These are phyloP conservation scores for Labeo catla DNA, from an alignment of 2,113 vertebrate species.

Conservation along the genomic window DNA sequence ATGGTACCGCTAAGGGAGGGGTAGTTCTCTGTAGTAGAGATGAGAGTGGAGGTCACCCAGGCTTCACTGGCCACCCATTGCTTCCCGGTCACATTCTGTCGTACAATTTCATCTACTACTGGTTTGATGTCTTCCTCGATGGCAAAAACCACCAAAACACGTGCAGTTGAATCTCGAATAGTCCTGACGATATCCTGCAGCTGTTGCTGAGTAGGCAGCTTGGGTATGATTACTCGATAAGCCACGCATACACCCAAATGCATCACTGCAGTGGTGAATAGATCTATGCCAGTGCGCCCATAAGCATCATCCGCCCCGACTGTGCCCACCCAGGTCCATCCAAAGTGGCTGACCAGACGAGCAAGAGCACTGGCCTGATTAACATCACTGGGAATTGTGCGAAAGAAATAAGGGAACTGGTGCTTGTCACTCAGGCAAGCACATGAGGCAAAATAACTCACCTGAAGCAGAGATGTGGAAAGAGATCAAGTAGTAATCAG, in stretches of 20 bases:
- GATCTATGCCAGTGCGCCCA: conserved; percentile 60
- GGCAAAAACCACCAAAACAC: conserved; percentile 62
- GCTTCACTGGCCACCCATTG: conserved; percentile 68
- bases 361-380: conserved; percentile 64
- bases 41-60: conserved; percentile 64
- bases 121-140: conserved; percentile 64
- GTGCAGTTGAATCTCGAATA: conserved; percentile 60
- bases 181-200: conserved; percentile 56
- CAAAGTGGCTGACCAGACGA: conserved; percentile 62
- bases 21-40: conserved; percentile 54
- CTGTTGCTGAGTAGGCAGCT: conserved; percentile 51
- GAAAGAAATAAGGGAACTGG: conserved; percentile 66
- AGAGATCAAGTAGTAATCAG: neutral
- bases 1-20: conserved; percentile 61
- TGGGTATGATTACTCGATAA: conserved; percentile 60
- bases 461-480: conserved; percentile 47
- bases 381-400: conserved; percentile 67
- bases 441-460: conserved; percentile 69
- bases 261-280: conserved; percentile 60
- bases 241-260: conserved; percentile 62
- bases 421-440: conserved; percentile 65
- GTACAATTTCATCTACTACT: conserved; percentile 60
- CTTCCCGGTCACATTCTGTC: conserved; percentile 64
- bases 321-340: conserved; percentile 68
- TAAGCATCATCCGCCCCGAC: conserved; percentile 62